Percentiles rank a stretch among this genome's conserved stretches.
These are phyloP conservation scores for Monarcha castaneiventris DNA, from an alignment of 2,113 vertebrate species.

Conservation along the genomic window DNA sequence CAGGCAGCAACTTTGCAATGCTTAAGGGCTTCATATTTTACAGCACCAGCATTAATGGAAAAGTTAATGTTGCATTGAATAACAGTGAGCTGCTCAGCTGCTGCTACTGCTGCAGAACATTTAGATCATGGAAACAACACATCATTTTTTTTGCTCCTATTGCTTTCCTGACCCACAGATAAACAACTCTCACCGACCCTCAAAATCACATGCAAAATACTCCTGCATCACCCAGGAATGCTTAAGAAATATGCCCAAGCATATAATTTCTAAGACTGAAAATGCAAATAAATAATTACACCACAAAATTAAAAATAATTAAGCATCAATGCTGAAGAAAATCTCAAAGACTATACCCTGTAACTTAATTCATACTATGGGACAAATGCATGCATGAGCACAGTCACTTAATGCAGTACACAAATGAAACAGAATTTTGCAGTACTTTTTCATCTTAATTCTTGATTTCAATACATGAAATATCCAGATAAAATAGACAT, in stretches of 20 bases:
- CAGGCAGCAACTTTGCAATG: conserved; percentile 70
- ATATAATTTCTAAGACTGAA: not conserved
- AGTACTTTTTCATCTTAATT: not conserved
- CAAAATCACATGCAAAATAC: not conserved
- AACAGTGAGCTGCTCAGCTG: conserved; percentile 81
- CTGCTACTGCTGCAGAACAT: conserved; percentile 78
- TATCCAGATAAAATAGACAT: not conserved
- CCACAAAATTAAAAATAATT: not conserved
- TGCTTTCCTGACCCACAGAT: conserved; percentile 13
- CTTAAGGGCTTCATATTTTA: conserved; percentile 84
- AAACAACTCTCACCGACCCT: not conserved
- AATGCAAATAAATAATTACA: not conserved
- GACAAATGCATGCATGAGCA: not conserved
- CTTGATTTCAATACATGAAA: not conserved
- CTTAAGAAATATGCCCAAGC: not conserved
- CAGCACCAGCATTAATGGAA: conserved; percentile 85
- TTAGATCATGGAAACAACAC: conserved; percentile 78
- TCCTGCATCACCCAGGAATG: not conserved
- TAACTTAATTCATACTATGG: not conserved
- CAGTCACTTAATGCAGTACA: not conserved
- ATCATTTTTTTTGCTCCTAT: conserved; percentile 77
- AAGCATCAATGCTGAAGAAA: not conserved
- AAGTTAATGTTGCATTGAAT: conserved; percentile 94
- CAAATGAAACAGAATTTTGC: not conserved
- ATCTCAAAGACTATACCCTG: not conserved